Conservation (phyloP, 2,113 vertebrate species). For the Siniperca chuatsi region DNA sequence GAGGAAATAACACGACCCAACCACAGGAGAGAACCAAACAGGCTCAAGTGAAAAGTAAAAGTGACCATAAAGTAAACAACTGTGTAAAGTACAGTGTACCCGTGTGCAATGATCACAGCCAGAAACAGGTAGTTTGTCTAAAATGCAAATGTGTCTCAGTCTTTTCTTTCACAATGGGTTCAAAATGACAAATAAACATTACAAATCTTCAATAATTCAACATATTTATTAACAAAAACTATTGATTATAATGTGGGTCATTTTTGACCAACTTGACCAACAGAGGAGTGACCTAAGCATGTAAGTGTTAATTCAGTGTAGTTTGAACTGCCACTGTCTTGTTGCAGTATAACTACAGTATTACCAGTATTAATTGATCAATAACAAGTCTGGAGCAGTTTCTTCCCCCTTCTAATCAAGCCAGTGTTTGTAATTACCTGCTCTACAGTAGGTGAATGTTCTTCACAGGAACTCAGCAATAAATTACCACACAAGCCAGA, state of each 20-base stretch:
- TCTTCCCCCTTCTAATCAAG: constrained; percentile 68
- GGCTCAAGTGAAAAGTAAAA: not conserved
- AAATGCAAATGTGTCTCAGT: not conserved
- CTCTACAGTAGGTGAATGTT: constrained; percentile 59
- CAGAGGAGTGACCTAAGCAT: not conserved
- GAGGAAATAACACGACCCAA: not conserved
- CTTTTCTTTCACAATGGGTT: not conserved
- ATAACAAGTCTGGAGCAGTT: constrained; percentile 48
- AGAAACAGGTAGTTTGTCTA: not conserved
- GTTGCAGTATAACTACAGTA: constrained; percentile 3
- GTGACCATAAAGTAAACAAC: not conserved
- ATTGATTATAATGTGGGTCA: not conserved
- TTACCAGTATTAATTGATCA: constrained; percentile 57
- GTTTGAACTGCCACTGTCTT: not conserved
- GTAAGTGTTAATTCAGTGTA: not conserved
- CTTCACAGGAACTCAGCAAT: constrained; percentile 51
- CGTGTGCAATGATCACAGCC: not conserved
- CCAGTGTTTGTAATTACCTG: constrained; percentile 64
- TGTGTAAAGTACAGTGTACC: not conserved
- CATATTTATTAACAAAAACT: not conserved
- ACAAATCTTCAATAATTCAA: not conserved
- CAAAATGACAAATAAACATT: not conserved
- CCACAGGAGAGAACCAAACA: not conserved
- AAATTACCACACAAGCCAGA: constrained; percentile 61
- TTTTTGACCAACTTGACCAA: not conserved